Base-by-base conservation (phyloP, 2,113 vertebrate genomes). In the Carassius gibelio region DNA sequence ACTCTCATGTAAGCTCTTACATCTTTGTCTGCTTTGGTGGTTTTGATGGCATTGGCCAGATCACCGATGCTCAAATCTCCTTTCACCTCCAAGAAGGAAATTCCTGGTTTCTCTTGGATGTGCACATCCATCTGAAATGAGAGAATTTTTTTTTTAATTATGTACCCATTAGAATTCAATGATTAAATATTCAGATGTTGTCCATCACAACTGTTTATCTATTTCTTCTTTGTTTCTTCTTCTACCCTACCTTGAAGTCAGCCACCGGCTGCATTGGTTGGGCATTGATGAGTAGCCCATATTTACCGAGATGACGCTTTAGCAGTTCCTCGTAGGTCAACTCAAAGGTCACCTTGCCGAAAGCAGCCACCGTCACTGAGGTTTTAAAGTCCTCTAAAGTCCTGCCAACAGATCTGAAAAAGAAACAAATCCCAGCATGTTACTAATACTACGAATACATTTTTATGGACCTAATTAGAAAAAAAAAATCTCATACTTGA, bases 361-460 rank as follows among this genome's bases (percentile, higher is more conserved):
- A 91, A 89, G 96, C 93, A 36, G 94, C 94, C 48, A 98, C 42
- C 0, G 93, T 96, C 86, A 99, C 93, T 2, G 96, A 96, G 71
- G 99, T 98, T 74, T 94, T 95, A 88, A 99, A 99, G 85, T 97
- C 96, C 86, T 99, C 98, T 48, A 98, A 94, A 26, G 95, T 97
- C 84, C 98, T 95, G 52, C 97, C 98, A 0, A 96, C 97, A 74
- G 96, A 95, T 87, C 98, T 99, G 81, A 84, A 26, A 86, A 9
- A 62, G 0, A 80, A 26, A 82, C 7, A 0, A 48, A 30, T 5
- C 75, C 71, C 8, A 26, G 2, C 17, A 81, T 50, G 52, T 52
- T 17, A 52, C 11, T 34, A 55, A 52, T 23, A 2, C 10, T 6
- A 34, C 4, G 15, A 52, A n/a, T 13, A 8, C 11, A 10, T 2